Evolutionary conservation across 1,140 invertebrate species (phyloP).

Genomic region (Zaprionus taronus): DNA sequence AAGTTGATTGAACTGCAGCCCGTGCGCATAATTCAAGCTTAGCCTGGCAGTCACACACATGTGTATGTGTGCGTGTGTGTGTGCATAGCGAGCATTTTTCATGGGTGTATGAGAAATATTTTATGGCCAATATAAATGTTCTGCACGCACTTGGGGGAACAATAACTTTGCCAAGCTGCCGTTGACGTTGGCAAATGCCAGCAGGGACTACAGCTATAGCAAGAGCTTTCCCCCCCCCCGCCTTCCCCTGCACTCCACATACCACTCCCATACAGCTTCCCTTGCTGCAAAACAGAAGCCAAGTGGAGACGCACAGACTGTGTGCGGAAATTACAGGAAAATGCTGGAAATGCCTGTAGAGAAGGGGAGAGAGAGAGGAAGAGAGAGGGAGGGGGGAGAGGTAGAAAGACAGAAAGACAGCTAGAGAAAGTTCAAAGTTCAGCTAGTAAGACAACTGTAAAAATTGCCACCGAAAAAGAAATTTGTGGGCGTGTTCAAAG

Average conservation of each 20-base stretch:
- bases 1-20: constrained; percentile 72
- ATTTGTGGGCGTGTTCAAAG: constrained; percentile 5
- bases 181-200: constrained; percentile 75
- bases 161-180: constrained; percentile 58
- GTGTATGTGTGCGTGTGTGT: neutral
- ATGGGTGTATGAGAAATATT: constrained; percentile 66
- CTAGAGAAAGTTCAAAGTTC: neutral
- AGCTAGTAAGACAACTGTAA: neutral
- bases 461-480: neutral
- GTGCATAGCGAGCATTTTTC: constrained; percentile 53
- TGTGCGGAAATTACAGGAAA: constrained; percentile 16
- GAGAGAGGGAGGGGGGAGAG: rapidly evolving
- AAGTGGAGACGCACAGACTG: constrained; percentile 20
- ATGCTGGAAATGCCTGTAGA: constrained; percentile 9
- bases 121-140: constrained; percentile 78
- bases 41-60: neutral
- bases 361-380: neutral
- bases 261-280: constrained; percentile 46
- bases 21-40: constrained; percentile 1
- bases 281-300: constrained; percentile 57
- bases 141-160: constrained; percentile 68
- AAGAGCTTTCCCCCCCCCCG: neutral
- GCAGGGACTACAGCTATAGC: constrained; percentile 32
- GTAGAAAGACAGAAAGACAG: neutral
- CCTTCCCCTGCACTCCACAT: constrained; percentile 14